Conservation (phyloP, 2,797 vertebrate species). For the Australoheros facetus region DNA sequence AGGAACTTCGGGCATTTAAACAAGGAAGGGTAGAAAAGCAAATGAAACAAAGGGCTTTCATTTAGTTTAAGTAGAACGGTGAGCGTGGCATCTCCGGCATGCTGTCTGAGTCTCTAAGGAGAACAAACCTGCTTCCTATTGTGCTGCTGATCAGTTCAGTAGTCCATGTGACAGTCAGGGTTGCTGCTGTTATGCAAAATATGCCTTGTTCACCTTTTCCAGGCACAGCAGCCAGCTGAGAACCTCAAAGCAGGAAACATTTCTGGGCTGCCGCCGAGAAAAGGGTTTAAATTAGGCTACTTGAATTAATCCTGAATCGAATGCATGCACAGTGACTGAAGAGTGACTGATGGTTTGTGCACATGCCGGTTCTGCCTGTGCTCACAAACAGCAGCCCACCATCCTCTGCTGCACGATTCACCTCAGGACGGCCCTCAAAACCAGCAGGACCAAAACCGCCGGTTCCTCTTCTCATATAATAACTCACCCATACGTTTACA, state of each 20-base stretch:
- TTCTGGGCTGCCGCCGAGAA: background rate
- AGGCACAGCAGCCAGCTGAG: background rate
- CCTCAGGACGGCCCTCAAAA: background rate
- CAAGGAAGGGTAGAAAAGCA: conserved; percentile 4
- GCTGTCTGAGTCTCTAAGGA: conserved; percentile 15
- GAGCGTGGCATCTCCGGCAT: background rate
- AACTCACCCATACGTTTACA: background rate
- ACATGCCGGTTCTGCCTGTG: background rate
- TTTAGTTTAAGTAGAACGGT: conserved; percentile 21
- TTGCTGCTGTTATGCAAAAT: conserved; percentile 36
- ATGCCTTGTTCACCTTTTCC: conserved; percentile 6
- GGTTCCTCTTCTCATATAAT: background rate
- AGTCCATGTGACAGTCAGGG: conserved; percentile 16
- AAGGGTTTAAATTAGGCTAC: background rate
- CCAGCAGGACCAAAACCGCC: background rate
- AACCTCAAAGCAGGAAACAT: conserved; percentile 4
- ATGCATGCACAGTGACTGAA: background rate
- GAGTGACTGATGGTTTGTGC: background rate
- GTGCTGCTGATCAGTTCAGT: conserved; percentile 42
- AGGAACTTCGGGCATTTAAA: conserved; percentile 30
- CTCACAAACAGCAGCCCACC: background rate
- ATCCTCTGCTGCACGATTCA: background rate
- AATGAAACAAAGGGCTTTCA: conserved; percentile 8
- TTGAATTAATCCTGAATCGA: background rate
- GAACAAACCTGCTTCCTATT: conserved; percentile 56